Evolutionary conservation across 2,888 invertebrate genomes (phyloP).

Genomic region (Rhaphigaster nebulosa): DNA sequence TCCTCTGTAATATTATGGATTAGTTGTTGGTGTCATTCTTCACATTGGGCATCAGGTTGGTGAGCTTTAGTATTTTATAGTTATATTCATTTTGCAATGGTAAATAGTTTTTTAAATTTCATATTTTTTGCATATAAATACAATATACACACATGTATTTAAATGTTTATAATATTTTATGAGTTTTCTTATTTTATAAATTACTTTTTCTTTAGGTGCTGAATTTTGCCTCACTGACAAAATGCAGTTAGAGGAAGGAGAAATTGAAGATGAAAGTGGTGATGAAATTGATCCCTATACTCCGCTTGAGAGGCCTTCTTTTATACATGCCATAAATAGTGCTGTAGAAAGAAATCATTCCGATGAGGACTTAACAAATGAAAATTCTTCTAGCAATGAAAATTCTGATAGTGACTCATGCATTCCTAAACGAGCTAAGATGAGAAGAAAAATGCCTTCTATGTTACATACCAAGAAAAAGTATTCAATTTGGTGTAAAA

Average conservation of each 20-base stretch:
- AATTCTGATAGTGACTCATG: constrained; percentile 60
- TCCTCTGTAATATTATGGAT: neutral
- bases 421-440: constrained; percentile 56
- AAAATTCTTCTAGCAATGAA: constrained; percentile 39
- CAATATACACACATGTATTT: too few relatives aligned
- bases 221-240: neutral
- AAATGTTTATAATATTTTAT: too few relatives aligned
- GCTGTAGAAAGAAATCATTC: constrained; percentile 29
- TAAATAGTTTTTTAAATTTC: too few relatives aligned
- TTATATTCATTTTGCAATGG: neutral
- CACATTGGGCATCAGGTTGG: neutral
- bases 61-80: neutral
- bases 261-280: constrained; percentile 59
- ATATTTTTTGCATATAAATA: too few relatives aligned
- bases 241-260: constrained; percentile 61
- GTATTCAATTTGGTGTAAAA: constrained; percentile 61
- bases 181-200: neutral
- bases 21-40: neutral
- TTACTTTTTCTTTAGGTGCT: constrained; percentile 7
- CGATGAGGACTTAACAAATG: constrained; percentile 3
- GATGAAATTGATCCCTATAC: constrained; percentile 61
- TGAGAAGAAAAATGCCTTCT: constrained; percentile 53
- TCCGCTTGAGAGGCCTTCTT: constrained; percentile 60
- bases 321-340: neutral
- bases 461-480: constrained; percentile 52